Evolutionary conservation across 2,797 vertebrate genomes (phyloP), one percentile per base, ranked within the genome.

Genomic region (Dallia pectoralis): DNA sequence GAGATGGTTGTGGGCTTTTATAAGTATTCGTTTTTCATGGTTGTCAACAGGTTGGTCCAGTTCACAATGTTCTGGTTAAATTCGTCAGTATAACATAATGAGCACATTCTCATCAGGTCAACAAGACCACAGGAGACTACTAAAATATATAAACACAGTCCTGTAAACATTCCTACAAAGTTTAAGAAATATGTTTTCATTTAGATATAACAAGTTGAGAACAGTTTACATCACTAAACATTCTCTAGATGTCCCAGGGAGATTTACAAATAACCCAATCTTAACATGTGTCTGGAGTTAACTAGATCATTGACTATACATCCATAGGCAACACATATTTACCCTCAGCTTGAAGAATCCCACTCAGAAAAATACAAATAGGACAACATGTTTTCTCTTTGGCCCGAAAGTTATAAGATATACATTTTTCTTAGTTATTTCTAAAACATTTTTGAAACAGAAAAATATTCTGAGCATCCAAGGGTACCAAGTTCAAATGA

Each of bases 231-330:
- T 71, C 73, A 71, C 33, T 49, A 71, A 5, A 71, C 73, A 70
- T 76, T 82, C 79, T 71, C 69, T 72, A 73, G 53, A 0, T 63
- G 75, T 61, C 67, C 27, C 32, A 27, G 22, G 62, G 73, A 86
- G 81, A 90, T 89, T 83, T 87, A 86, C 78, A 82, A 87, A 74
- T 81, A 78, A n/a, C 49, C 63, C 12, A 40, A 66, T 78, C 70
- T 82, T 75, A 77, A 84, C 76, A 79, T 79, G 75, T 80, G 77
- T 77, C 77, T 84, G 78, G 79, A 83, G 81, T 82, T 84, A 75
- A 87, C 86, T 75, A 75, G 33, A 40, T 71, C 74, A 69, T 70
- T 74, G 65, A 78, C 79, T 83, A 86, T 87, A 88, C 91, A 91
- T 89, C 83, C 81, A 74, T 87, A 22, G 76, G 80, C 77, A 74